A percentile compares a stretch with the other conserved stretches of the same genome.
phyloP scores from a whole-genome alignment of 2,113 vertebrate species.

The Cyanoderma ruficeps region DNA sequence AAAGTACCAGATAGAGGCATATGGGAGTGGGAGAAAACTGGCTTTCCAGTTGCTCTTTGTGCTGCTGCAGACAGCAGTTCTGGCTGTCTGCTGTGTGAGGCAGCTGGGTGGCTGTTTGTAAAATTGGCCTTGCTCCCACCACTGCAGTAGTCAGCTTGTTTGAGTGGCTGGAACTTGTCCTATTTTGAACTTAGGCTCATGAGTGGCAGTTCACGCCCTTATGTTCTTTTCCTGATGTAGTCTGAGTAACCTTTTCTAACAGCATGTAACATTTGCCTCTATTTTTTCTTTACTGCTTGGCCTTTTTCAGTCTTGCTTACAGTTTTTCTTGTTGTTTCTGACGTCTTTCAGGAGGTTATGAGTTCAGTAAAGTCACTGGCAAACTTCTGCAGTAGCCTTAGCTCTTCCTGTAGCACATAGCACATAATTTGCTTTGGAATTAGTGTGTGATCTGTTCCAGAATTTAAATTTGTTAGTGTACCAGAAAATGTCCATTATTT shows the following conservation, averaged over 20 bases:
- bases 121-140: not conserved
- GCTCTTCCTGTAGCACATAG: not conserved
- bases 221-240: not conserved
- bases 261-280: not conserved
- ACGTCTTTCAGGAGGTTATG: not conserved
- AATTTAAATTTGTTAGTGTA: not conserved
- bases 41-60: not conserved
- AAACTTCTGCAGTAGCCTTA: not conserved
- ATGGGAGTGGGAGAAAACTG: not conserved
- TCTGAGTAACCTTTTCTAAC: not conserved
- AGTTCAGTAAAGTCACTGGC: not conserved
- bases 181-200: not conserved
- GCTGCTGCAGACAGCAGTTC: not conserved
- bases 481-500: not conserved
- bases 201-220: not conserved
- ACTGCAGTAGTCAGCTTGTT: not conserved
- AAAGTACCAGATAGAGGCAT: not conserved
- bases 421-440: not conserved
- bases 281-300: not conserved
- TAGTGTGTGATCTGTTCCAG: not conserved
- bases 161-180: not conserved
- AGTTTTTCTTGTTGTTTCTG: not conserved
- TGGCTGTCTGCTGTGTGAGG: rapidly evolving
- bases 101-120: not conserved
- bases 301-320: not conserved